phyloP scores from a whole-genome alignment of 30 jellyfish, hydroid and myxozoan species.

The Aurelia coerulea region DNA sequence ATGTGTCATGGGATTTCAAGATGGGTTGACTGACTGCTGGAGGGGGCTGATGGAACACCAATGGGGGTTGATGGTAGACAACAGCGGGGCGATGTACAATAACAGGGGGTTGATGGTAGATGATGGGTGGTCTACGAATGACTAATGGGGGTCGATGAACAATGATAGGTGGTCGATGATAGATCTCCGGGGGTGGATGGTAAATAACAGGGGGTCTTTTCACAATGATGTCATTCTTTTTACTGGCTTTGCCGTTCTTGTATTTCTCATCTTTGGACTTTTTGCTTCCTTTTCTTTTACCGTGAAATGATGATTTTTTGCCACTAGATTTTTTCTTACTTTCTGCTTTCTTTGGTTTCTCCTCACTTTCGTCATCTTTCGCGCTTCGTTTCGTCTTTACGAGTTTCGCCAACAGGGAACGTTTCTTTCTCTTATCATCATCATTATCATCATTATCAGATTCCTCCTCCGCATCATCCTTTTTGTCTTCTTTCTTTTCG shows the following conservation, averaged over 20 bases:
- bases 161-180: constrained; percentile 98
- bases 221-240: constrained; percentile 95
- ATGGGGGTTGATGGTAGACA: constrained; percentile 99
- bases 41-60: constrained; percentile 99
- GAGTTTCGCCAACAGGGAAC: constrained; percentile 57
- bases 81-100: constrained; percentile 99
- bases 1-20: constrained; percentile 96
- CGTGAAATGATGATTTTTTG: constrained; percentile 52
- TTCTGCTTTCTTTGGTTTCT: constrained; percentile 22
- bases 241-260: constrained; percentile 78
- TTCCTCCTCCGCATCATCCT: constrained; percentile 22
- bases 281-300: constrained; percentile 40
- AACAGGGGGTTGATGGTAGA: constrained; percentile 99
- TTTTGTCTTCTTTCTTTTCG: background rate
- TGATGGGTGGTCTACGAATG: constrained; percentile 97
- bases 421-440: constrained; percentile 30
- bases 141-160: constrained; percentile 99
- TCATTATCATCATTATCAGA: constrained; percentile 2
- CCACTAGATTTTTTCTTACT: constrained; percentile 49
- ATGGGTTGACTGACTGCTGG: constrained; percentile 99
- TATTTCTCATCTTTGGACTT: constrained; percentile 53
- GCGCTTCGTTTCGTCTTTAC: constrained; percentile 59
- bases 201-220: constrained; percentile 99
- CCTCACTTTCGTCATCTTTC: constrained; percentile 7
- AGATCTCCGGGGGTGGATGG: constrained; percentile 99